These are phyloP conservation scores for Cistogaster globosa DNA, from an alignment of 2,888 invertebrate genomes.

Conservation along the genomic window DNA sequence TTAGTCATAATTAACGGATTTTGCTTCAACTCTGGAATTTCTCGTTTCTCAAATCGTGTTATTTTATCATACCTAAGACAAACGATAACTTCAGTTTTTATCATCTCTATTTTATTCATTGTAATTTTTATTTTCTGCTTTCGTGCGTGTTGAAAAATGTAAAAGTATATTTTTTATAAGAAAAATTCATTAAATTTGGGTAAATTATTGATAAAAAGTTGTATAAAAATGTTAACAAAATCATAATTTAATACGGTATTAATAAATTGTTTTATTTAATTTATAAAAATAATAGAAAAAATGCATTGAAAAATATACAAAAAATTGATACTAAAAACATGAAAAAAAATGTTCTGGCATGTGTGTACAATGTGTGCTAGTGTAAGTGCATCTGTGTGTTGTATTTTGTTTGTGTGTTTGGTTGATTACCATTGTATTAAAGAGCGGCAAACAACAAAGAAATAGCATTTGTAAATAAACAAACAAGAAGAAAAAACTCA, in stretches of 20 bases:
- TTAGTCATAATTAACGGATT: too few species aligned
- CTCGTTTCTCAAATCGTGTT: not conserved
- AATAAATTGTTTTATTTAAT: conserved; percentile 9
- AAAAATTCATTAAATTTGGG: conserved; percentile 51
- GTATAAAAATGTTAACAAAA: conserved; percentile 51
- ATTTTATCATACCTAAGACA: conserved; percentile 4
- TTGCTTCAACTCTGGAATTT: too few species aligned
- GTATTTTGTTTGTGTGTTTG: conserved; percentile 32
- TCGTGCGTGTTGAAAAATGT: conserved; percentile 60
- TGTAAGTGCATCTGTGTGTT: conserved; percentile 57
- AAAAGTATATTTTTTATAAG: conserved; percentile 43
- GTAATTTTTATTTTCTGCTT: conserved; percentile 55
- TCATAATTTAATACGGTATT: conserved; percentile 57
- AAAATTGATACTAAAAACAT: conserved; percentile 26
- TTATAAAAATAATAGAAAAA: conserved; percentile 13
- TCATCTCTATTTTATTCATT: conserved; percentile 60
- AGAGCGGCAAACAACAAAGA: conserved; percentile 72
- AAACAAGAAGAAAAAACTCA: conserved; percentile 49
- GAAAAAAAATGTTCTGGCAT: conserved; percentile 60
- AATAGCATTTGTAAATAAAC: conserved; percentile 71
- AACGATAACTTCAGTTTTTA: conserved; percentile 22
- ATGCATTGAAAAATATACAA: not conserved
- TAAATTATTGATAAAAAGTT: conserved; percentile 36
- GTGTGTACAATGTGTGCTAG: conserved; percentile 58
- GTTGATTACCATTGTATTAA: conserved; percentile 24